These are phyloP conservation scores for Xenentodon cancila DNA, from an alignment of 2,797 vertebrate species.

Conservation along the genomic window DNA sequence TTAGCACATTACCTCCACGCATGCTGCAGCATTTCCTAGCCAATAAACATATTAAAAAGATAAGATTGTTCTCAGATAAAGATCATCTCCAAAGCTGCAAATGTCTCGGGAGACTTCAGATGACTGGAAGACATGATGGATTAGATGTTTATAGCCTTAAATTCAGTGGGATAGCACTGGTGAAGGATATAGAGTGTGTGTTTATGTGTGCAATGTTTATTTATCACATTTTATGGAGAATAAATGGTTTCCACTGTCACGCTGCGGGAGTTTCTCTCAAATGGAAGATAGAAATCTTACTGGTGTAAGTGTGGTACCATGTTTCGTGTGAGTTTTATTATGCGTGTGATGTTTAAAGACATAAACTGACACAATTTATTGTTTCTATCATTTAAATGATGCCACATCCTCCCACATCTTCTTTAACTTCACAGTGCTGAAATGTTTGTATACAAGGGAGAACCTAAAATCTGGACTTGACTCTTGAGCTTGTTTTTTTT, in stretches of 20 bases:
- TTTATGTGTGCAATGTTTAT: conserved; percentile 11
- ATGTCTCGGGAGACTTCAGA: conserved; percentile 34
- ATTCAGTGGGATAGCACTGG: conserved; percentile 23
- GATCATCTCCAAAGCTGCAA: conserved; percentile 18
- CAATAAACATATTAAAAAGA: background rate
- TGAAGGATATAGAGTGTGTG: conserved; percentile 1
- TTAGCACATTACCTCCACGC: conserved; percentile 1
- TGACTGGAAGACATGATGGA: conserved; percentile 33
- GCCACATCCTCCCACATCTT: no score
- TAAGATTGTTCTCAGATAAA: conserved; percentile 3
- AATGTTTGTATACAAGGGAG: no score
- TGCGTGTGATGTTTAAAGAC: no score
- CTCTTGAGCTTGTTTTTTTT: no score
- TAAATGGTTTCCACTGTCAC: background rate
- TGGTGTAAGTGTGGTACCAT: no score
- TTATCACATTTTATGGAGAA: conserved; percentile 4
- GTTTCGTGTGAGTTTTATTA: no score
- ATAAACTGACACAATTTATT: no score
- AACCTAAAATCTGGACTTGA: no score
- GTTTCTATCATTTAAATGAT: no score
- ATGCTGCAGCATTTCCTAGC: conserved; percentile 3
- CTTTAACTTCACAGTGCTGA: no score
- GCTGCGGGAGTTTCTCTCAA: background rate
- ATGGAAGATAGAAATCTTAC: no score
- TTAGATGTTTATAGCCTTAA: conserved; percentile 17